Evolutionary conservation across 1,140 invertebrate species (phyloP).

Genomic region (Drosophila arawakana): DNA sequence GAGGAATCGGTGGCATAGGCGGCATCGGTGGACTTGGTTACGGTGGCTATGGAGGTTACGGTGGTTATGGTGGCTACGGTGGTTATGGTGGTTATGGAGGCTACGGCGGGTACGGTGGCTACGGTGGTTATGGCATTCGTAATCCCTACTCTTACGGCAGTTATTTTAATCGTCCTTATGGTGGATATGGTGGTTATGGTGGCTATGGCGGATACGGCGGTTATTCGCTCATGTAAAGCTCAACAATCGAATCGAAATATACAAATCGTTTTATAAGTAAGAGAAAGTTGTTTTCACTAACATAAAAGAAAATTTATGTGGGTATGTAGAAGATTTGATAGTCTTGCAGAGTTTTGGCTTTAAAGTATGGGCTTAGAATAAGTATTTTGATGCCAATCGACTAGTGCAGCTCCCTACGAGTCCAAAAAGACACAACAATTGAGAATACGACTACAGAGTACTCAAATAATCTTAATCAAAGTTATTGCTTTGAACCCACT

Average conservation of each 20-base stretch:
- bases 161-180: slow-evolving; percentile 1
- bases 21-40: slow-evolving; percentile 23
- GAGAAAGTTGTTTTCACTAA: slow-evolving; percentile 41
- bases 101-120: slow-evolving; percentile 24
- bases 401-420: no score
- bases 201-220: slow-evolving; percentile 53
- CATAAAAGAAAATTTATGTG: neutral
- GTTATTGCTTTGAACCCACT: no score
- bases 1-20: slow-evolving; percentile 18
- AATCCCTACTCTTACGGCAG: slow-evolving; percentile 16
- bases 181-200: slow-evolving; percentile 43
- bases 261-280: slow-evolving; percentile 6
- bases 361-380: no score
- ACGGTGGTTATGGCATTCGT: slow-evolving; percentile 24
- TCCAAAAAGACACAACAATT: no score
- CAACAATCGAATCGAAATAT: slow-evolving; percentile 31
- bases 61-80: slow-evolving; percentile 30
- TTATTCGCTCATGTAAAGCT: slow-evolving; percentile 56
- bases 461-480: no score
- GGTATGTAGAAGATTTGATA: no score
- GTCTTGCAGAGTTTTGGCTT: no score
- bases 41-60: slow-evolving; percentile 26
- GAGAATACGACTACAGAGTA: no score
- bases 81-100: slow-evolving; percentile 31
- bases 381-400: no score